phyloP scores from a whole-genome alignment of 2,797 vertebrate genomes.

The Hydrophis major region DNA sequence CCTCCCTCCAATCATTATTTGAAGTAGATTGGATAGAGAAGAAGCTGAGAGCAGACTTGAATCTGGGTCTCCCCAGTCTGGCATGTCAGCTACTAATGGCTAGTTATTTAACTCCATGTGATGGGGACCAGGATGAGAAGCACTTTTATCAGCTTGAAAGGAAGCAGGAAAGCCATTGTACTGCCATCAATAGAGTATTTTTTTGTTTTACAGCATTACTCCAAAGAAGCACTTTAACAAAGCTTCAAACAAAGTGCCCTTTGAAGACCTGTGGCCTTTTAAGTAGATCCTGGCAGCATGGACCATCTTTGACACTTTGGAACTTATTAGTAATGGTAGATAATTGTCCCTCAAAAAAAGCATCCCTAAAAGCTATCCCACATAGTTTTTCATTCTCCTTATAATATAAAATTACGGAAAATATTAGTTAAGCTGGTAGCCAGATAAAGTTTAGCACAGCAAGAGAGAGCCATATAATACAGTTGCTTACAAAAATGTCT shows the following conservation, averaged over 20 bases:
- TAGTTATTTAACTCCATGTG: not conserved
- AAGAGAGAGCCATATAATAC: not conserved
- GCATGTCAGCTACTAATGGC: not conserved
- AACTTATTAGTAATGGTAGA: not conserved
- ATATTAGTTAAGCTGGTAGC: not conserved
- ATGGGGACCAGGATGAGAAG: not conserved
- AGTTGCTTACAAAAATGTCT: not conserved
- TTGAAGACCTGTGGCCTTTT: not conserved
- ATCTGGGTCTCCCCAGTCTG: not conserved
- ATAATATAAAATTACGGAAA: not conserved
- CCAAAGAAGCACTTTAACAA: not conserved
- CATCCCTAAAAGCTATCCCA: not conserved
- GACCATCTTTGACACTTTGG: not conserved
- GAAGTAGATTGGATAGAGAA: not conserved
- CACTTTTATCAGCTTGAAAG: not conserved
- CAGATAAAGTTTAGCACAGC: not conserved
- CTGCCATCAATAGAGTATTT: not conserved
- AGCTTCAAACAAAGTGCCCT: not conserved
- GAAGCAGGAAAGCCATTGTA: not conserved
- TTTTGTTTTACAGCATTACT: not conserved
- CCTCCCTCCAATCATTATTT: not conserved
- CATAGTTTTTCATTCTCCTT: not conserved
- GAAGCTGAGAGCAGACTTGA: not conserved
- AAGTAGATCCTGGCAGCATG: not conserved
- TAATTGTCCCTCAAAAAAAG: not conserved